phyloP scores from a whole-genome alignment of 64 coral and sea anemone species.

The Anthopleura sola region DNA sequence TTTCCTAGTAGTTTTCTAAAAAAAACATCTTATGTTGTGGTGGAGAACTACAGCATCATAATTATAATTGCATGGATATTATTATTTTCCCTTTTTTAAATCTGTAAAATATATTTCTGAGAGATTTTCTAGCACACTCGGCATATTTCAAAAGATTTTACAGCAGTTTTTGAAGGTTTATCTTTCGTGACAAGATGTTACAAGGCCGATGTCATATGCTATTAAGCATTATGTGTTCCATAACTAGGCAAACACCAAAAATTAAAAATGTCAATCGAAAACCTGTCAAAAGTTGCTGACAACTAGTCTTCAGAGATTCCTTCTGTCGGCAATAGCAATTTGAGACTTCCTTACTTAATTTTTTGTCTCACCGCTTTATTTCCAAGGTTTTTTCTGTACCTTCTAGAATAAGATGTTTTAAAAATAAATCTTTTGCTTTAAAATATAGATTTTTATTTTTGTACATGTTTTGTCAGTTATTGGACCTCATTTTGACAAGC shows the following conservation, averaged over 20 bases:
- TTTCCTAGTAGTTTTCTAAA: background rate
- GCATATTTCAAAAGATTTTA: background rate
- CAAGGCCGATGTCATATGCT: background rate
- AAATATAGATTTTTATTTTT: background rate
- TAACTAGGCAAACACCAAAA: slow-evolving; percentile 1
- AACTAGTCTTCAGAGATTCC: background rate
- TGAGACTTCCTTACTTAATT: background rate
- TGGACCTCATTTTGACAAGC: background rate
- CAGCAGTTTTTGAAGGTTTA: background rate
- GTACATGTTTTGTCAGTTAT: background rate
- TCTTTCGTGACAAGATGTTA: slow-evolving; percentile 8
- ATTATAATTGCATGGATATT: background rate
- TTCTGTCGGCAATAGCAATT: background rate
- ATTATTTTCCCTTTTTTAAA: background rate
- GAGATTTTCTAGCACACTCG: background rate
- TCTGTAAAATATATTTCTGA: background rate
- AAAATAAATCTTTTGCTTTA: background rate
- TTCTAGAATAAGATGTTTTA: background rate
- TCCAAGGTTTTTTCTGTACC: background rate
- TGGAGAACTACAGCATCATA: background rate
- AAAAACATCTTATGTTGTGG: background rate
- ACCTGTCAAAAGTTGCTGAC: slow-evolving; percentile 2
- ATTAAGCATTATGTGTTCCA: background rate
- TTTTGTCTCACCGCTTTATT: background rate
- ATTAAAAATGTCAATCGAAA: slow-evolving; percentile 13